phyloP scores from a whole-genome alignment of 2,888 invertebrate genomes.

The Apomyelois bistriatella region DNA sequence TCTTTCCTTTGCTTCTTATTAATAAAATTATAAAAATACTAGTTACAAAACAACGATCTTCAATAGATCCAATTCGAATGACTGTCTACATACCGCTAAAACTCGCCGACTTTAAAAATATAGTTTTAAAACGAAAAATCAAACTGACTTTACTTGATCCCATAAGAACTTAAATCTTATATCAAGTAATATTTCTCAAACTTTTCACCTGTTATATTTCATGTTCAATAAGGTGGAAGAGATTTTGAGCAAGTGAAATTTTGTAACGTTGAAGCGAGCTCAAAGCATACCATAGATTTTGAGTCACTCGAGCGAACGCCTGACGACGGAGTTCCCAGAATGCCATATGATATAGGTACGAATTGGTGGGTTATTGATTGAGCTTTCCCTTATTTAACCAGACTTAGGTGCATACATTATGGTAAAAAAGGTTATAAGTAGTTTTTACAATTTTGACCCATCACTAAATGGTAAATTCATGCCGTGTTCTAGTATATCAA shows the following conservation, averaged over 20 bases:
- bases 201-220: conserved; percentile 7
- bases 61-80: too few species aligned
- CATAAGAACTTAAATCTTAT: background rate
- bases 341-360: conserved; percentile 25
- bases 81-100: too few species aligned
- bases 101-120: too few species aligned
- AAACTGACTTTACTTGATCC: background rate
- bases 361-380: background rate
- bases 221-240: conserved; percentile 9
- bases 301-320: conserved; percentile 34
- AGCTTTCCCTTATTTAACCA: too few species aligned
- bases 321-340: conserved; percentile 27
- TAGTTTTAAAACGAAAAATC: background rate
- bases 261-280: background rate
- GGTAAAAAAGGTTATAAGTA: too few species aligned
- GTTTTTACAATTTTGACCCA: too few species aligned
- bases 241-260: conserved; percentile 5
- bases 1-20: too few species aligned
- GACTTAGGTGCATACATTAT: too few species aligned
- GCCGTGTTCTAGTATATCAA: too few species aligned
- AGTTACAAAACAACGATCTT: too few species aligned
- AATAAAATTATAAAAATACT: too few species aligned
- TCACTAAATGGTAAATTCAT: too few species aligned
- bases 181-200: background rate
- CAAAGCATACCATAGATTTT: conserved; percentile 45